Conservation (phyloP, 2,888 invertebrate genomes). For the Tetramorium bicarinatum region DNA sequence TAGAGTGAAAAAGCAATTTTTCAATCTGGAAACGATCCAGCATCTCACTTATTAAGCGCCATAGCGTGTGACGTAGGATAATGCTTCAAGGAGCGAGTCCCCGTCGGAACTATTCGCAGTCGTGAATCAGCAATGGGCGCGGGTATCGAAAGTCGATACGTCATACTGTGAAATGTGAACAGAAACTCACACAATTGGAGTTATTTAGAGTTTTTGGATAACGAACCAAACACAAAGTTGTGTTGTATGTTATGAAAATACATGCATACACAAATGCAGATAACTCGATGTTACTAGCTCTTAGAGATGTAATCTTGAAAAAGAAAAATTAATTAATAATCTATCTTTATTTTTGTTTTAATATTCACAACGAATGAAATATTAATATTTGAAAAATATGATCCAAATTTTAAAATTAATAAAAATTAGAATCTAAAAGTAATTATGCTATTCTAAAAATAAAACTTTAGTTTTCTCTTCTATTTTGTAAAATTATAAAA, state of each 20-base stretch:
- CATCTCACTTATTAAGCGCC: conserved; percentile 55
- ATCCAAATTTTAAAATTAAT: conserved; percentile 6
- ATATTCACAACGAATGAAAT: neutral
- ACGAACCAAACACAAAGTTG: conserved; percentile 32
- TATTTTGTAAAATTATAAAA: neutral
- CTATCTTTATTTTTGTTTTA: conserved; percentile 7
- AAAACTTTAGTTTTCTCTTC: neutral
- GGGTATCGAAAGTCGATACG: conserved; percentile 69
- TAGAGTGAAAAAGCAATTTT: conserved; percentile 17
- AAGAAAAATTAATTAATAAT: conserved; percentile 12
- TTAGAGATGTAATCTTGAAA: neutral
- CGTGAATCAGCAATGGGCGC: conserved; percentile 64
- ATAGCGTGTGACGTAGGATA: conserved; percentile 37
- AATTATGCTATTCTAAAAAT: neutral
- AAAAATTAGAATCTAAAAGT: neutral
- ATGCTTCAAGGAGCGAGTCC: conserved; percentile 6
- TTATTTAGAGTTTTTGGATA: conserved; percentile 42
- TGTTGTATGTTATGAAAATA: neutral
- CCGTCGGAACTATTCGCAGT: conserved; percentile 44
- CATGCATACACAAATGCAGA: neutral
- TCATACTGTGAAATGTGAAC: conserved; percentile 31
- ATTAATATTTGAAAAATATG: neutral
- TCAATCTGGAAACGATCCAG: conserved; percentile 28
- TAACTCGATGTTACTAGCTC: conserved; percentile 5
- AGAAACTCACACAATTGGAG: conserved; percentile 29